phyloP scores from a whole-genome alignment of 2,888 invertebrate species.

The Napeogenes inachia region DNA sequence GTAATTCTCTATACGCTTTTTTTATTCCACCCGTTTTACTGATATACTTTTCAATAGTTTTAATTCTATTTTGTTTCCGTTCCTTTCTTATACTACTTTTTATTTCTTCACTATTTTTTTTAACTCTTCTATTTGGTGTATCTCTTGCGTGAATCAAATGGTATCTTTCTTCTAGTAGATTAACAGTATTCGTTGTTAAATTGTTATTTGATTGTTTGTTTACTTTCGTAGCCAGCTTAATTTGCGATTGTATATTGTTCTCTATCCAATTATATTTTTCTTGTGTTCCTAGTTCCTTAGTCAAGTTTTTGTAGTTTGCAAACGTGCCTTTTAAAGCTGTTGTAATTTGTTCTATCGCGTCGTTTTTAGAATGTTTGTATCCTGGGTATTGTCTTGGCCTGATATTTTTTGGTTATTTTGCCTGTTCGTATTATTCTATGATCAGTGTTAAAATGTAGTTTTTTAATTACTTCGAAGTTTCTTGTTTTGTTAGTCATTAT shows the following conservation, averaged over 20 bases:
- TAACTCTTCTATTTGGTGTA: no score
- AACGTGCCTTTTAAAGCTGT: slow-evolving; percentile 12
- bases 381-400: no score
- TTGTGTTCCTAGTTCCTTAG: slow-evolving; percentile 24
- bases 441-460: no score
- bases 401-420: no score
- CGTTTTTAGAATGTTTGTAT: slow-evolving; percentile 24
- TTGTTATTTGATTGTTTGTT: slow-evolving; percentile 9
- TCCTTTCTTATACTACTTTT: no score
- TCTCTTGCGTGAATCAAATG: slow-evolving; percentile 25
- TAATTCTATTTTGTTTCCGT: no score
- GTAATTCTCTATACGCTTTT: no score
- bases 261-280: slow-evolving; percentile 29
- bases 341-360: slow-evolving; percentile 26
- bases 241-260: slow-evolving; percentile 19
- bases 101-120: no score
- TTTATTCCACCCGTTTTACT: no score
- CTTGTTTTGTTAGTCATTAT: not conserved
- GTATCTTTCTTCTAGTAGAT: slow-evolving; percentile 21
- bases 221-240: slow-evolving; percentile 10
- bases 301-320: slow-evolving; percentile 12
- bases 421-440: no score
- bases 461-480: no score
- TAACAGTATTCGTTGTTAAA: slow-evolving; percentile 20
- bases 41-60: no score